Evolutionary conservation across 2,797 vertebrate species (phyloP).

Genomic region (Menidia menidia): DNA sequence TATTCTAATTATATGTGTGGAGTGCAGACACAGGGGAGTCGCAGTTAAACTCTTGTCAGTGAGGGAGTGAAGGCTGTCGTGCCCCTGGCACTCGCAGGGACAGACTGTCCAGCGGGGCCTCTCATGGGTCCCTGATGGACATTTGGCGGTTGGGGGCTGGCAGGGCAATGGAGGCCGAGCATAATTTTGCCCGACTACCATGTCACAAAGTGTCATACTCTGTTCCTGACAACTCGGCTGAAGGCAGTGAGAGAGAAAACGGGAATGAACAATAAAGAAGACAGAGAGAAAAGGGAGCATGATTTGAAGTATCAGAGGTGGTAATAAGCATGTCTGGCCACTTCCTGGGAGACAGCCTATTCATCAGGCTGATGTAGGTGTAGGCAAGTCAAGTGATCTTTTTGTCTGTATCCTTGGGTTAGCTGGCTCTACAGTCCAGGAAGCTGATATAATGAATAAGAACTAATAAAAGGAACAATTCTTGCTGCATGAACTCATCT

Average conservation of each 20-base stretch:
- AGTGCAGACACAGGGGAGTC: slow-evolving; percentile 38
- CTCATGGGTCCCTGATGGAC: slow-evolving; percentile 84
- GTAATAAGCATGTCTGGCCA: slow-evolving; percentile 67
- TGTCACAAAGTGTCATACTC: slow-evolving; percentile 95
- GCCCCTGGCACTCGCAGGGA: slow-evolving; percentile 58
- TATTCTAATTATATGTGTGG: slow-evolving; percentile 56
- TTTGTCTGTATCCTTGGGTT: slow-evolving; percentile 34
- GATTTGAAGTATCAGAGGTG: slow-evolving; percentile 67
- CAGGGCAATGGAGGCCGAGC: slow-evolving; percentile 88
- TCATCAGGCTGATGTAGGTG: slow-evolving; percentile 65
- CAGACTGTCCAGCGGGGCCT: slow-evolving; percentile 65
- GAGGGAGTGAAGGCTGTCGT: slow-evolving; percentile 36
- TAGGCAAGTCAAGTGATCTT: slow-evolving; percentile 52
- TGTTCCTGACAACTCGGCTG: slow-evolving; percentile 87
- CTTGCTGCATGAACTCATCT: slow-evolving; percentile 11
- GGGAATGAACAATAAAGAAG: slow-evolving; percentile 57
- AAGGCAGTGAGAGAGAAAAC: slow-evolving; percentile 56
- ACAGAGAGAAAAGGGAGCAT: slow-evolving; percentile 43
- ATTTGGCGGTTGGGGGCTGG: slow-evolving; percentile 84
- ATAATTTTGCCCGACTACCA: slow-evolving; percentile 91
- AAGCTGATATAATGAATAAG: slow-evolving; percentile 34
- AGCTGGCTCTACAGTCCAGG: slow-evolving; percentile 8
- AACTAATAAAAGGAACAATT: slow-evolving; percentile 20
- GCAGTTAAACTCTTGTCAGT: slow-evolving; percentile 60
- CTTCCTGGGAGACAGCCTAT: slow-evolving; percentile 59